Percentiles rank a stretch among this genome's conserved stretches.
phyloP scores from a whole-genome alignment of 2,797 vertebrate species.

The Thamnophis elegans region DNA sequence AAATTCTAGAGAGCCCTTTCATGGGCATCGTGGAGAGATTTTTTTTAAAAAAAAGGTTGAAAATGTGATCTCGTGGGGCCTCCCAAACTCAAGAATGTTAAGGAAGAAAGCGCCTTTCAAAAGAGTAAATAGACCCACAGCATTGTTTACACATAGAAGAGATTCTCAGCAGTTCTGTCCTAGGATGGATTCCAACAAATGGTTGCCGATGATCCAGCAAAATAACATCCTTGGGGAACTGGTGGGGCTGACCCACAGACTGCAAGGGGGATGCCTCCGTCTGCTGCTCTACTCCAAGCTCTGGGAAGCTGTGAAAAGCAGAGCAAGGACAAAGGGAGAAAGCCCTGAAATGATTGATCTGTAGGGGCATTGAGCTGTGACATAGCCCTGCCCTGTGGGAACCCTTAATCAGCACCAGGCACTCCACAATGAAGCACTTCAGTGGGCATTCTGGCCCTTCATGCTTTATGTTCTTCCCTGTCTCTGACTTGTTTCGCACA shows the following conservation, averaged over 20 bases:
- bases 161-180: neutral
- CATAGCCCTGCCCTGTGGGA: neutral
- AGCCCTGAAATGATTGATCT: neutral
- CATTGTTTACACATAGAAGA: neutral
- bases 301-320: neutral
- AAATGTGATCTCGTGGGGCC: neutral
- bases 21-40: neutral
- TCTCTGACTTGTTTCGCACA: neutral
- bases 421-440: constrained; percentile 4
- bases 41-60: neutral
- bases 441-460: neutral
- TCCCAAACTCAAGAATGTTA: neutral
- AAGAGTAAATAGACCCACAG: neutral
- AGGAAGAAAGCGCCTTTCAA: neutral
- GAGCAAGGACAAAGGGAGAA: neutral
- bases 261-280: neutral
- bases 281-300: neutral
- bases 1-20: neutral
- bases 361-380: neutral
- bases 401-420: neutral
- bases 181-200: neutral
- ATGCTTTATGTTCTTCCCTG: neutral
- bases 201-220: neutral
- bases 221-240: neutral
- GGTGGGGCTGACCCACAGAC: neutral